Conservation (phyloP, 1,140 invertebrate species). For the Euwallacea fornicatus region DNA sequence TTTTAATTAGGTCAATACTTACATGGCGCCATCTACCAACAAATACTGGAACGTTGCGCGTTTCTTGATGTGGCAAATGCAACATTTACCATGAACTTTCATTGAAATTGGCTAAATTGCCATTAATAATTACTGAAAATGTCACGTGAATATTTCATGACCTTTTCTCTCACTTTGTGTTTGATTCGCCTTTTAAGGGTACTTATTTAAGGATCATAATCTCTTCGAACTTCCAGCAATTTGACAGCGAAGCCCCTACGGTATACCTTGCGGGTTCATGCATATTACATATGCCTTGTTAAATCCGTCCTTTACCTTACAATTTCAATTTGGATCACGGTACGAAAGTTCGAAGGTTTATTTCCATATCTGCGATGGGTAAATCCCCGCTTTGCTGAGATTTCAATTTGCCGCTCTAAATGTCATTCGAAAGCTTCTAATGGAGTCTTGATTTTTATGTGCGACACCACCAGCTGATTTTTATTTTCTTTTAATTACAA, state of each 20-base stretch:
- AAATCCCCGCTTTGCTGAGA: neutral
- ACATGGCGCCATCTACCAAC: too few relatives aligned
- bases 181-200: neutral
- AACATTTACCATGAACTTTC: too few relatives aligned
- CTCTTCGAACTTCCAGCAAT: neutral
- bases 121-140: constrained; percentile 6
- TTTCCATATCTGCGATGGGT: neutral
- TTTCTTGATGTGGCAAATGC: too few relatives aligned
- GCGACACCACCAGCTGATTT: too few relatives aligned
- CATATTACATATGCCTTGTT: constrained; percentile 19
- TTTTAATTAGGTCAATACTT: too few relatives aligned
- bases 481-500: too few relatives aligned
- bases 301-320: constrained; percentile 1
- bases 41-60: too few relatives aligned
- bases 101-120: neutral
- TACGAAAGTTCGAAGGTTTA: neutral
- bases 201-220: neutral
- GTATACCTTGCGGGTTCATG: neutral
- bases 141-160: neutral
- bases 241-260: neutral
- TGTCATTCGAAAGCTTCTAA: neutral
- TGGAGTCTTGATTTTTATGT: neutral
- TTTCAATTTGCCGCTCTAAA: neutral
- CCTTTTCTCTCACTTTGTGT: neutral
- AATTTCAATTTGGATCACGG: neutral